Conservation (phyloP, 1,140 invertebrate genomes). For the Zelostemma sp. region DNA sequence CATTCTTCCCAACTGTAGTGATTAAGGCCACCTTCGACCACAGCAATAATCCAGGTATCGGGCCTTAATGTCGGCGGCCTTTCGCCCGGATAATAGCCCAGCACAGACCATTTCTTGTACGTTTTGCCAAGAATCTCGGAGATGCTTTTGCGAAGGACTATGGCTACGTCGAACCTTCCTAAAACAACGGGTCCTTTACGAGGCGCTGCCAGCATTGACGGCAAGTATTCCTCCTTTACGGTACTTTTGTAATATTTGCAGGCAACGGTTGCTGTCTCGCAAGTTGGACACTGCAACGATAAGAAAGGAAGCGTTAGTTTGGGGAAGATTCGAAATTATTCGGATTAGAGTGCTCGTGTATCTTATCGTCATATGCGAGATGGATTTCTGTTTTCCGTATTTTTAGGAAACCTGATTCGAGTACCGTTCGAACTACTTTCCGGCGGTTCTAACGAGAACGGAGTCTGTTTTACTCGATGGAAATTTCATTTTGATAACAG, state of each 20-base stretch:
- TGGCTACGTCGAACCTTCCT: conserved; percentile 59
- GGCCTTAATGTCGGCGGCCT: conserved; percentile 41
- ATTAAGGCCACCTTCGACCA: conserved; percentile 55
- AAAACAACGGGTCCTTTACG: conserved; percentile 53
- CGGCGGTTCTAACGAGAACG: no score
- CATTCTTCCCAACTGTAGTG: conserved; percentile 68
- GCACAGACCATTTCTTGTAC: conserved; percentile 55
- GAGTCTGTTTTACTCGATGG: no score
- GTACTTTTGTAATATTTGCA: conserved; percentile 51
- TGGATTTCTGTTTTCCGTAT: no score
- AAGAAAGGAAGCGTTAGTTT: no score
- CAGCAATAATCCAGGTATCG: conserved; percentile 62
- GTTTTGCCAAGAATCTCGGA: conserved; percentile 56
- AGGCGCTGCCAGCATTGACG: conserved; percentile 62
- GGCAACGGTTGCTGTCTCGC: conserved; percentile 54
- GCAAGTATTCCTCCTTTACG: conserved; percentile 58
- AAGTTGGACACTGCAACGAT: conserved; percentile 62
- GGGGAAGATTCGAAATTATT: no score
- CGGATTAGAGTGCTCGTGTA: no score
- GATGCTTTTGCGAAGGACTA: conserved; percentile 48
- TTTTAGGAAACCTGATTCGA: no score
- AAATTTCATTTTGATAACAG: no score
- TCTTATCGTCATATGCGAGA: no score
- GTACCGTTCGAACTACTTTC: no score
- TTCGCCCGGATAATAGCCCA: conserved; percentile 56